Base-by-base conservation (phyloP, 1,140 invertebrate species). In the Muscidifurax raptorellus region DNA sequence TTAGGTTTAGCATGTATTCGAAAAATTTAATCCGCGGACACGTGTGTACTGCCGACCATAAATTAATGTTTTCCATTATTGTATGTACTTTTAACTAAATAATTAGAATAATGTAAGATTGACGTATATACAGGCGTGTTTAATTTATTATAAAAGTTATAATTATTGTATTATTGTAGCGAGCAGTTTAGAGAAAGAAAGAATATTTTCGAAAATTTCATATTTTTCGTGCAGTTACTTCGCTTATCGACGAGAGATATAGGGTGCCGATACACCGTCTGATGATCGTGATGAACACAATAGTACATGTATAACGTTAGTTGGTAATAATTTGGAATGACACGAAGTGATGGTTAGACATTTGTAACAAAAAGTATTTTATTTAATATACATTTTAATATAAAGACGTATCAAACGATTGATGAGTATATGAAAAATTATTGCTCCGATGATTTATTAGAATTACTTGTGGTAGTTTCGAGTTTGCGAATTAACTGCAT, bases 401-500 rank as follows among this genome's bases (percentile, higher is more conserved):
- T 40, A 40, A 9, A 40, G 7, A 40, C 36, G 36, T 40, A 40
- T 40, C 9, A 40, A 40, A 40, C 36, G 10, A 40, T 9, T 6
- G 36, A 40, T 40, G 36, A 40, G 36, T 40, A 9, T 5, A 40
- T 40, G 4, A 75, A 36, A 22, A 75, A 36, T 28, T 76, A 25
- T 27, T 76, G n/a, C 27, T 47, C 22, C 10, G 36, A 12, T 27
- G 15, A 10, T 25, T 40, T n/a, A 75, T 75, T 7, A 27, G 22
- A 27, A 12, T 52, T 10, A 2, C 4, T n/a, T 22, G 64, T n/a
- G 10, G 12, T 28, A 22, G 5, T 9, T 32, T 80, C 4, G 9
- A 80, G 12, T 69, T 40, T 69, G 6, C 67, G 59, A 25, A 80
- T 80, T 27, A 80, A 25, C 25, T 67, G 36, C 12, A 44, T 32